Evolutionary conservation across 2,113 vertebrate genomes (phyloP).

Genomic region (Neotoma lepida): DNA sequence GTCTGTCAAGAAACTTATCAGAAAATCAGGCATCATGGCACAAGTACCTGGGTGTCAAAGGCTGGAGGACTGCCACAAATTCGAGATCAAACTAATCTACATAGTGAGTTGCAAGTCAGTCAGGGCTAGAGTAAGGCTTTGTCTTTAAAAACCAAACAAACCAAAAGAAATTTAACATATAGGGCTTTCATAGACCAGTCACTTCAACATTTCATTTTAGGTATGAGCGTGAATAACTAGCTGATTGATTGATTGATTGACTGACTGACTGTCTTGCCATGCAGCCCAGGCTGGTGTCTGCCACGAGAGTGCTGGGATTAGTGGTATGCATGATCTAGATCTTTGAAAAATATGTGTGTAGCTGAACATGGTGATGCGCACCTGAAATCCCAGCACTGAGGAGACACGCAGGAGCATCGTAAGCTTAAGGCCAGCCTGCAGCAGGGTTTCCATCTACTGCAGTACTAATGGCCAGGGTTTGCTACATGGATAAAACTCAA

Average conservation of each 20-base stretch:
- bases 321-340: background rate
- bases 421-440: background rate
- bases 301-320: background rate
- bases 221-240: background rate
- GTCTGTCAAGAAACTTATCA: background rate
- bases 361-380: background rate
- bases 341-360: background rate
- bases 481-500: background rate
- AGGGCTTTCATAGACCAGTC: background rate
- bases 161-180: background rate
- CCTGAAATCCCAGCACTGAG: background rate
- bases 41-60: background rate
- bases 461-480: background rate
- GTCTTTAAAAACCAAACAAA: background rate
- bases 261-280: background rate
- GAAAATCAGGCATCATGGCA: background rate
- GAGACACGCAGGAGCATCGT: background rate
- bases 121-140: background rate
- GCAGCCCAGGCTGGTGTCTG: background rate
- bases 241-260: background rate
- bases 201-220: background rate
- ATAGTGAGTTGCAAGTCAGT: background rate
- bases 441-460: background rate
- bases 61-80: background rate
- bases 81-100: background rate